phyloP scores from a whole-genome alignment of 2,113 vertebrate species.

The Scopus umbretta region DNA sequence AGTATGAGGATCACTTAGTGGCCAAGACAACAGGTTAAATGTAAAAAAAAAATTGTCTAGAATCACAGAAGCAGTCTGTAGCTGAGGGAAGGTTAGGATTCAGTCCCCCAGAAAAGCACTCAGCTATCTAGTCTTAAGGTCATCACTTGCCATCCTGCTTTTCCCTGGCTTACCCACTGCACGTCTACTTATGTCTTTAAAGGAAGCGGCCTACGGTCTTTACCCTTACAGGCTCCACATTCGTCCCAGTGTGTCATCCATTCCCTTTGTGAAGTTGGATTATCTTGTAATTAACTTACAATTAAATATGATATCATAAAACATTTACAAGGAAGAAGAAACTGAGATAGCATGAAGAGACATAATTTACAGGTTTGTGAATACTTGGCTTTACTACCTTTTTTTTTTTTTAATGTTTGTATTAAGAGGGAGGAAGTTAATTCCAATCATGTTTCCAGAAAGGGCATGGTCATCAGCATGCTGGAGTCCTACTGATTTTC shows the following conservation, averaged over 20 bases:
- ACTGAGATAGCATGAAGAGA: not conserved
- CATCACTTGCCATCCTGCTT: not conserved
- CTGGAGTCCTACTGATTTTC: not conserved
- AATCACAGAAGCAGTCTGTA: not conserved
- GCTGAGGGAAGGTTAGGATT: not conserved
- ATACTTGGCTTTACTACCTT: not conserved
- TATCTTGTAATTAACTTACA: not conserved
- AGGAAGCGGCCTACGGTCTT: not conserved
- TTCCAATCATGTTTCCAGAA: not conserved
- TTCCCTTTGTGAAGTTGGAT: not conserved
- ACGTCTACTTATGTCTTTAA: not conserved
- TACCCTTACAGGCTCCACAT: not conserved
- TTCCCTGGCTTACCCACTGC: not conserved
- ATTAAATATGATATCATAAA: not conserved
- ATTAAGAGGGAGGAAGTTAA: not conserved
- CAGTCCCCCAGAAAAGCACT: not conserved
- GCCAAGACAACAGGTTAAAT: not conserved
- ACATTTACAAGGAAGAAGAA: not conserved
- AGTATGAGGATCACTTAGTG: not conserved
- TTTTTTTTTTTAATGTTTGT: not conserved
- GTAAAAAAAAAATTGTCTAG: not conserved
- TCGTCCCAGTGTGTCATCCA: not conserved
- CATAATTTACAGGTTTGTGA: not conserved
- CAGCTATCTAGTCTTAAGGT: not conserved
- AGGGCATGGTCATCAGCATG: not conserved